A percentile compares a stretch with the other conserved stretches of the same genome.
Evolutionary conservation across 2,888 invertebrate species (phyloP).

Genomic region (Brenthis daphne): DNA sequence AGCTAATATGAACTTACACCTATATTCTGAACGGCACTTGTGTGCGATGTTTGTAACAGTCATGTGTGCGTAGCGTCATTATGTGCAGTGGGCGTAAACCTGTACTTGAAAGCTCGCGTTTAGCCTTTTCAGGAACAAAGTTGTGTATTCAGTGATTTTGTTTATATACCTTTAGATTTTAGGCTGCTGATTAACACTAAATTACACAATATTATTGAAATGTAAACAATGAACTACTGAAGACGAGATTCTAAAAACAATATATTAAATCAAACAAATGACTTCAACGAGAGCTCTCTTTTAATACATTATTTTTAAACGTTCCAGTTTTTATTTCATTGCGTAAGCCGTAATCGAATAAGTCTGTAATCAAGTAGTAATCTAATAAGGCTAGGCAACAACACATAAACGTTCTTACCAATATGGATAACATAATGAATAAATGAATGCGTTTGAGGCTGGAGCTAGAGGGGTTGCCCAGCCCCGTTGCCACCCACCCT

Average conservation of each 20-base stretch:
- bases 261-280: no score
- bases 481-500: slow-evolving; percentile 31
- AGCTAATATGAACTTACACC: slow-evolving; percentile 7
- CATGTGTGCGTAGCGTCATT: slow-evolving; percentile 14
- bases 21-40: slow-evolving; percentile 5
- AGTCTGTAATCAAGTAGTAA: not conserved
- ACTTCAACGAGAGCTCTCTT: no score
- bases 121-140: slow-evolving; percentile 19
- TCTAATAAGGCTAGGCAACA: not conserved
- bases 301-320: not conserved
- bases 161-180: not conserved
- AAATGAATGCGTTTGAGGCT: slow-evolving; percentile 40
- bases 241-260: no score
- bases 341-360: not conserved
- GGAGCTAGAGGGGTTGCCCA: slow-evolving; percentile 22
- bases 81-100: slow-evolving; percentile 22
- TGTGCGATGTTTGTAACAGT: slow-evolving; percentile 13
- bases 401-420: slow-evolving; percentile 9
- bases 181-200: no score
- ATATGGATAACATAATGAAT: slow-evolving; percentile 40
- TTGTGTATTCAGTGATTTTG: not conserved
- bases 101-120: slow-evolving; percentile 20
- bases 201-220: not conserved
- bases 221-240: not conserved
- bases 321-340: not conserved